These are phyloP conservation scores for Heliconius congener DNA, from an alignment of 1,140 invertebrate genomes.

Conservation along the genomic window DNA sequence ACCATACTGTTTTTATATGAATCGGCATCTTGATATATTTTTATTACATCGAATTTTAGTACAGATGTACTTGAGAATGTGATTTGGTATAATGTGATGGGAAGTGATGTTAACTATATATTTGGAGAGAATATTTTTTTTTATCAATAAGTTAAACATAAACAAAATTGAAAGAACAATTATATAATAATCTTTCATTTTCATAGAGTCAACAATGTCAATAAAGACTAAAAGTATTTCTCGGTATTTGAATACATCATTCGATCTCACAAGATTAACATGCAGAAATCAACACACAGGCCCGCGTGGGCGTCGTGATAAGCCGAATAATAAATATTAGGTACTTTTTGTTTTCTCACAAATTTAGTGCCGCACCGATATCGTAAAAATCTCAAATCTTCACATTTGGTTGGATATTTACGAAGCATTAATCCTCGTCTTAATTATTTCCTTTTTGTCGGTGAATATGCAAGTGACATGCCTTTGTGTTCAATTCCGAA, in stretches of 20 bases:
- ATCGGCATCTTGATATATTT: background rate
- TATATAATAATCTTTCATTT: no score
- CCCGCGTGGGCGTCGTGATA: slow-evolving; percentile 6
- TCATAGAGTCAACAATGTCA: no score
- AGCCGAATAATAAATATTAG: background rate
- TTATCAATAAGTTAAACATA: no score
- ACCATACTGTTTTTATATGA: slow-evolving; percentile 5
- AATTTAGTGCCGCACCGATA: slow-evolving; percentile 7
- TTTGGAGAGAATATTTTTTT: no score
- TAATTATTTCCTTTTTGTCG: slow-evolving; percentile 39
- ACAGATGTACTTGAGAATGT: background rate
- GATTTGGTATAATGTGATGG: background rate
- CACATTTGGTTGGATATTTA: slow-evolving; percentile 29
- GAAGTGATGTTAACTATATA: no score
- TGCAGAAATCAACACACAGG: background rate
- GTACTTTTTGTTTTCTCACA: background rate
- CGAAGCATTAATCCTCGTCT: slow-evolving; percentile 32
- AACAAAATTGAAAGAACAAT: no score
- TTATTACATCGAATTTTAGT: slow-evolving; percentile 3
- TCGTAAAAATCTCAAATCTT: slow-evolving; percentile 27
- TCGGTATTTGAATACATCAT: background rate
- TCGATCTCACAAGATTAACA: background rate
- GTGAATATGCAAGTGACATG: slow-evolving; percentile 26
- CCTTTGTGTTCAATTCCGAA: slow-evolving; percentile 26
- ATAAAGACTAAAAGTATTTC: no score